Evolutionary conservation across 2,797 vertebrate genomes (phyloP).

Genomic region (Hafferia zeledoni): DNA sequence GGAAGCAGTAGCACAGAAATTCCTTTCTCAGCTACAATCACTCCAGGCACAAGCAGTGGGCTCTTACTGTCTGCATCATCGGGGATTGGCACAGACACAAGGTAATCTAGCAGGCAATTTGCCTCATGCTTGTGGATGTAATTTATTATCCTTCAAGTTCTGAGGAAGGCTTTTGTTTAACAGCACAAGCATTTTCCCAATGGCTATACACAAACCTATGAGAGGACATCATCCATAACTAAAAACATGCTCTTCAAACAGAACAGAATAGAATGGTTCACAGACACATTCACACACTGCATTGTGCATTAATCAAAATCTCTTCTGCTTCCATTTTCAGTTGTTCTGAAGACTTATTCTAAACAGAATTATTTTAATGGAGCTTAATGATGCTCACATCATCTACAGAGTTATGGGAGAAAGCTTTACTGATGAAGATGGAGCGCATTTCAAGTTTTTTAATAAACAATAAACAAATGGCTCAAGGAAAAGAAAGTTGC

Average conservation of each 20-base stretch:
- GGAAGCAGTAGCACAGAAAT: background rate
- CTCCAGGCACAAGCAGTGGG: background rate
- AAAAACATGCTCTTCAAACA: background rate
- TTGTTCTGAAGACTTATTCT: conserved; percentile 40
- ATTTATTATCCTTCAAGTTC: background rate
- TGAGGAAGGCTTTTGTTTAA: background rate
- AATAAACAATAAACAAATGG: conserved; percentile 52
- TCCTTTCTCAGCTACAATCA: background rate
- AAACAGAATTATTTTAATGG: conserved; percentile 56
- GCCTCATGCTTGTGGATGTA: background rate
- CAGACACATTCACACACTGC: background rate
- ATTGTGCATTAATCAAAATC: background rate
- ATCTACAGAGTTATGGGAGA: background rate
- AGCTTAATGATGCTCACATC: conserved; percentile 29
- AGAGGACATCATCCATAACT: background rate
- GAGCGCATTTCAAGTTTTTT: conserved; percentile 39
- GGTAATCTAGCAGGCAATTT: background rate
- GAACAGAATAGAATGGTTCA: background rate
- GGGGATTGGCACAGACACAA: background rate
- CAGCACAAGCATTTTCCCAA: background rate
- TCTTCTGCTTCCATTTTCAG: conserved; percentile 31
- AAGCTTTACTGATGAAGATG: conserved; percentile 25
- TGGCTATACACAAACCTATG: background rate
- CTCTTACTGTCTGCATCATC: background rate
- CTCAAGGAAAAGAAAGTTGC: conserved; percentile 29